Base-by-base conservation (phyloP, 2,888 invertebrate species). In the Belgica antarctica region DNA sequence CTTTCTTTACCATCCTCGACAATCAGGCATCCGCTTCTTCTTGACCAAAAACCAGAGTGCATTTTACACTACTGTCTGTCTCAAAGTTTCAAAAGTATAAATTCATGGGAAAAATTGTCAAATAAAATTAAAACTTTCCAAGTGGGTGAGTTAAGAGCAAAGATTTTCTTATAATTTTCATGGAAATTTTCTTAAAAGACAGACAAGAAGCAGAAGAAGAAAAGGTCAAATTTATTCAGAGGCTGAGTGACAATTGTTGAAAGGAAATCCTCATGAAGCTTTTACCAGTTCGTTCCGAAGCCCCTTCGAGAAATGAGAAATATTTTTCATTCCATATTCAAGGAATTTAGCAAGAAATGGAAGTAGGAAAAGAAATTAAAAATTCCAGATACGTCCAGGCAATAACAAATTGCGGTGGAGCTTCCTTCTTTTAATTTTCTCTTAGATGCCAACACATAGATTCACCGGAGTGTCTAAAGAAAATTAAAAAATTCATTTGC, bases 201-300 rank as follows among this genome's bases (percentile, higher is more conserved):
- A 17, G 12, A n/a, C 1, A 4, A 25, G 59, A 7, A 5, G 46
- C 46, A 12, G 12, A 46, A 46, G 46, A 46, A 3, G 12, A 27
- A 59, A 59, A 59, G 59, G 59, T 59, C 59, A 59, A 59, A 59
- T 59, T 52, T 59, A 59, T 59, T 25, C 59, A 59, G 59, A 59
- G 59, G 27, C 15, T 59, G 59, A 27, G 27, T 59, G 59, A 59
- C 59, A 59, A 59, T 59, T 59, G 59, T 59, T 27, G 59, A 59
- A 27, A 15, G 12, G 59, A 27, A 59, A 59, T 59, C 59, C 27
- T 10, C n/a, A n/a, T 59, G 27, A 59, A n/a, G 12, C 59, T 25
- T 25, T 59, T 52, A 24, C 22, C 52, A n/a, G 15, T 15, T 15
- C 46, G 15, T 15, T 12, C 46, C 3, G 12, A 25, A 57, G 7